Evolutionary conservation across 2,113 vertebrate species (phyloP).

Genomic region (Otis tarda): DNA sequence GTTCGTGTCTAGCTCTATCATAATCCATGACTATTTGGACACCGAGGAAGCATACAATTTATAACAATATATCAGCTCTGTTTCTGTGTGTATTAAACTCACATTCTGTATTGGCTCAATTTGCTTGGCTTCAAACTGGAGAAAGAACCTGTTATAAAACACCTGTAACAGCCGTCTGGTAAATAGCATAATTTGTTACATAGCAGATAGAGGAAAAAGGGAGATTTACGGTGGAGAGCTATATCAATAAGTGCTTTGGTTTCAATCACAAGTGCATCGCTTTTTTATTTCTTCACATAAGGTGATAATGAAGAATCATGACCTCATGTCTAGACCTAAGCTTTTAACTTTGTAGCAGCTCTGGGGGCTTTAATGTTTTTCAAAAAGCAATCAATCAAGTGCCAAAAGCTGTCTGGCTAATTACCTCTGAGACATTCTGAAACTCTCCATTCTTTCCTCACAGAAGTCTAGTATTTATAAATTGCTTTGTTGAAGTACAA

Average conservation of each 20-base stretch:
- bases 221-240: neutral
- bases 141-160: neutral
- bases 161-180: neutral
- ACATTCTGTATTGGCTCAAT: neutral
- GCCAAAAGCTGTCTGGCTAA: constrained; percentile 45
- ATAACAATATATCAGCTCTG: neutral
- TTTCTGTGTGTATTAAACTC: neutral
- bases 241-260: constrained; percentile 37
- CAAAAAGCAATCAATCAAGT: constrained; percentile 64
- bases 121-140: neutral
- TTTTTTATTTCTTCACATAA: constrained; percentile 52
- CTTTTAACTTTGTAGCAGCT: constrained; percentile 69
- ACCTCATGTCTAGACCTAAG: constrained; percentile 72
- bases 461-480: constrained; percentile 51
- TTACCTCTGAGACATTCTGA: constrained; percentile 54
- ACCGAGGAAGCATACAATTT: neutral
- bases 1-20: neutral
- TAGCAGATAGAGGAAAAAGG: neutral
- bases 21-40: neutral
- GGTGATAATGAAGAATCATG: constrained; percentile 70
- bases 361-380: constrained; percentile 56
- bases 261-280: constrained; percentile 52
- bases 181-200: constrained; percentile 35
- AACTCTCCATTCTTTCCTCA: constrained; percentile 15
- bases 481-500: constrained; percentile 8